Percentiles rank a stretch among this genome's conserved stretches.
Evolutionary conservation across 1,140 invertebrate genomes (phyloP).

Genomic region (Tetragnatha versicolor): DNA sequence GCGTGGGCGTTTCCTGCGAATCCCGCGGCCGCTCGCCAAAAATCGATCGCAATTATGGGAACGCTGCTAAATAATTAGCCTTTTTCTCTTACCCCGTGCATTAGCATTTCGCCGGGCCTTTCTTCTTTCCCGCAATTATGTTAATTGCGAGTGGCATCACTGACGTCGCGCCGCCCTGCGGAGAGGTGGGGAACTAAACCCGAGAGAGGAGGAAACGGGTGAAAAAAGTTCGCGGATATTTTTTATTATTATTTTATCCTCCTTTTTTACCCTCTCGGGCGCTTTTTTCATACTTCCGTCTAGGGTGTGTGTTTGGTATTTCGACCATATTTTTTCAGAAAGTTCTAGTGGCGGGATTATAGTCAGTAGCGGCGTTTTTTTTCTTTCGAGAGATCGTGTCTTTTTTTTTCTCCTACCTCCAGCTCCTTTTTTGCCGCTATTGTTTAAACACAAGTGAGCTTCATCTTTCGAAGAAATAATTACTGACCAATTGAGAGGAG

Average conservation of each 20-base stretch:
- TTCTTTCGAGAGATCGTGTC: not conserved
- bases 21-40: constrained; percentile 10
- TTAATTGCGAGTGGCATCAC: constrained; percentile 42
- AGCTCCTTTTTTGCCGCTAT: too few relatives aligned
- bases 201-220: not conserved
- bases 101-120: constrained; percentile 44
- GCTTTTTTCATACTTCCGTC: too few relatives aligned
- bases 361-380: constrained; percentile 11
- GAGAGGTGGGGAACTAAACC: constrained; percentile 27
- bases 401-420: not conserved
- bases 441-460: constrained; percentile 26
- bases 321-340: too few relatives aligned
- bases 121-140: constrained; percentile 44
- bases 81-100: constrained; percentile 24
- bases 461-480: constrained; percentile 34
- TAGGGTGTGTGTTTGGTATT: too few relatives aligned
- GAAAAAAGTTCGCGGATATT: too few relatives aligned
- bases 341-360: too few relatives aligned
- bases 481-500: constrained; percentile 10
- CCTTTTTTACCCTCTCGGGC: too few relatives aligned
- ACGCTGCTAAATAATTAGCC: constrained; percentile 52
- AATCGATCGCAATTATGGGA: constrained; percentile 46
- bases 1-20: constrained; percentile 28
- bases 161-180: not conserved
- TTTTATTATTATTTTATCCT: not conserved